Evolutionary conservation across 1,140 invertebrate species (phyloP).

Genomic region (Aporrectodea caliginosa): DNA sequence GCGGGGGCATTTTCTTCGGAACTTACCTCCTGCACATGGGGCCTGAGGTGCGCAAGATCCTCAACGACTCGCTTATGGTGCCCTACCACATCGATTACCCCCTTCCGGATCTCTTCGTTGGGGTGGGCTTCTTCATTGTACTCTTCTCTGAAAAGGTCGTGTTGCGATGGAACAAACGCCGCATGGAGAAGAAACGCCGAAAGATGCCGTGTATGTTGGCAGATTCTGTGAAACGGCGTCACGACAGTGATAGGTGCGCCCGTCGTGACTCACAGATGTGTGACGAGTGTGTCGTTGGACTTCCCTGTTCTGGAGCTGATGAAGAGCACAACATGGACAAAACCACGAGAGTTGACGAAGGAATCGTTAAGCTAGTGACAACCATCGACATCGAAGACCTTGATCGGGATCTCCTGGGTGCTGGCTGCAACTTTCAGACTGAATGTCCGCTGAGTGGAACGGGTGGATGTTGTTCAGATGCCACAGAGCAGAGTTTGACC

Average conservation of each 20-base stretch:
- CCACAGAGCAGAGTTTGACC: not conserved
- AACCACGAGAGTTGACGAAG: not conserved
- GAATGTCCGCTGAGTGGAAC: slow-evolving; percentile 22
- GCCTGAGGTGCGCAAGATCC: slow-evolving; percentile 66
- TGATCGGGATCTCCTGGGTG: not conserved
- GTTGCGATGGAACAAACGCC: slow-evolving; percentile 52
- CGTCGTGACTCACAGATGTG: not conserved
- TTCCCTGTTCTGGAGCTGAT: slow-evolving; percentile 11
- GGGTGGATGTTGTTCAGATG: slow-evolving; percentile 21
- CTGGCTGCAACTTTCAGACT: slow-evolving; percentile 1
- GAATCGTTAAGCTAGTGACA: not conserved
- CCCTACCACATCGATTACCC: slow-evolving; percentile 56
- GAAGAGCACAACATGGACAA: not conserved
- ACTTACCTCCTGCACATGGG: slow-evolving; percentile 78
- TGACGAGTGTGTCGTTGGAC: not conserved
- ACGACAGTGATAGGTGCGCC: not conserved
- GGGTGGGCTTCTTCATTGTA: slow-evolving; percentile 77
- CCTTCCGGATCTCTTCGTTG: slow-evolving; percentile 68
- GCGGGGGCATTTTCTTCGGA: slow-evolving; percentile 76
- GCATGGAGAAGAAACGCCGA: slow-evolving; percentile 14
- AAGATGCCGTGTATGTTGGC: not conserved
- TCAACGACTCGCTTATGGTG: slow-evolving; percentile 18
- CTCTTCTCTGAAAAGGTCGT: slow-evolving; percentile 74
- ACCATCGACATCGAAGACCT: not conserved
- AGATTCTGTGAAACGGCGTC: not conserved